Base-by-base conservation (phyloP, 2,888 invertebrate species). In the Cerastis rubricosa region DNA sequence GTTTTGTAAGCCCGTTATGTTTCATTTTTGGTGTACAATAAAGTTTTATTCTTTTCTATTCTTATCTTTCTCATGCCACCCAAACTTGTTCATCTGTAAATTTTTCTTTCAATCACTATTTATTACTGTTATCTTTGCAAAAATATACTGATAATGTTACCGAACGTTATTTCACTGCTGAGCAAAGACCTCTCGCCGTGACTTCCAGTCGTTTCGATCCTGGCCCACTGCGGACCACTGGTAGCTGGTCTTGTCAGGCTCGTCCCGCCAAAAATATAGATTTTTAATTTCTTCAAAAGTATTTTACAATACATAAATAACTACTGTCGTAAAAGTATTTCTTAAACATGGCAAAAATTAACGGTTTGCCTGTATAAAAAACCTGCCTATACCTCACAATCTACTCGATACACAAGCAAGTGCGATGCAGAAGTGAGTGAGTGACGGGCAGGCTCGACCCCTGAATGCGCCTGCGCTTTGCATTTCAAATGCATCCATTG, bases 401-500 rank as follows among this genome's bases (percentile, higher is more conserved):
- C 17, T 51, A 54, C 43, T 70, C 67, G 67, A 79, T 78, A 80
- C 73, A 61, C 66, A 71, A 68, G 70, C 84, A 86, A 91, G 90
- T 91, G 92, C 92, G 90, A 91, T 92, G 91, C 90, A 93, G 94
- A 94, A 93, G 91, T 90, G 80, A 54, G 79, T 91, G 92, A 94
- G 92, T 93, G 95, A 94, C 95, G 92, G 91, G 85, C 90, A 88
- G 89, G 86, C 87, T 84, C 92, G 92, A 93, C 93, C 93, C 73
- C 92, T 91, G 92, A 91, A 93, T 93, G 94, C 92, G 94, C 92
- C 74, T 89, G 90, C 93, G 88, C 92, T 96, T 96, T 96, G 96
- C 96, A 96, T 96, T 96, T 95, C 96, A 96, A 96, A 96, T 96
- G 90, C 91, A 92, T 85, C 94, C 95, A 96, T 96, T 96, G 96